A percentile compares a stretch with the other conserved stretches of the same genome.
Conservation (phyloP, 2,888 invertebrate species). For the Drosophila anomelani region DNA sequence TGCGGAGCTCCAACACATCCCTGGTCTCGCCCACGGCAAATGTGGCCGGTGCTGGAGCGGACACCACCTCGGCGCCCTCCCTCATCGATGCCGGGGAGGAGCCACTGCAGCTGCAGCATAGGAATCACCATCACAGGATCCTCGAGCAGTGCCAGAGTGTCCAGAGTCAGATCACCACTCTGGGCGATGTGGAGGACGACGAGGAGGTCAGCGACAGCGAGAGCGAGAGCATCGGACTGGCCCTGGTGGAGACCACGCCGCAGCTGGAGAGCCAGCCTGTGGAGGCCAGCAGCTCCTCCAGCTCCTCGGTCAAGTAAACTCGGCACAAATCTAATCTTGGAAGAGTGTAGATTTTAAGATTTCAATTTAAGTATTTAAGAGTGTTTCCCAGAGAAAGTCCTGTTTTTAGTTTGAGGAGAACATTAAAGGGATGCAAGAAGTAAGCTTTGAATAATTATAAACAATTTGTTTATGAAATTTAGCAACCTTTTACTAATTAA, state of each 20-base stretch:
- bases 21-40: slow-evolving; percentile 54
- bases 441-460: neutral
- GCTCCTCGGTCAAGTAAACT: slow-evolving; percentile 71
- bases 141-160: slow-evolving; percentile 74
- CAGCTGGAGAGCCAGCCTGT: slow-evolving; percentile 60
- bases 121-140: slow-evolving; percentile 59
- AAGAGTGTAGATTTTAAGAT: slow-evolving; percentile 13
- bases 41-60: slow-evolving; percentile 14
- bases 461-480: neutral
- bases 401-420: neutral
- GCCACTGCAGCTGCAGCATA: slow-evolving; percentile 11
- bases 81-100: slow-evolving; percentile 53
- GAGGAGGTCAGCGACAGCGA: slow-evolving; percentile 53
- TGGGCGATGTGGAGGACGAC: slow-evolving; percentile 75
- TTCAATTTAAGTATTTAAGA: slow-evolving; percentile 8
- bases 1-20: slow-evolving; percentile 58
- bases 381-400: neutral
- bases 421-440: too few species aligned
- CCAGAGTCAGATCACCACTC: slow-evolving; percentile 77
- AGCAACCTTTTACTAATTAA: rapidly evolving
- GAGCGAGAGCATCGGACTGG: slow-evolving; percentile 60
- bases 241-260: slow-evolving; percentile 62
- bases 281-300: slow-evolving; percentile 64
- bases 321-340: slow-evolving; percentile 7
- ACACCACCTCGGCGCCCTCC: slow-evolving; percentile 71